Conservation (phyloP, 37 sponge, comb jelly and placozoan species). For the Aphrocallistes beatrix region DNA sequence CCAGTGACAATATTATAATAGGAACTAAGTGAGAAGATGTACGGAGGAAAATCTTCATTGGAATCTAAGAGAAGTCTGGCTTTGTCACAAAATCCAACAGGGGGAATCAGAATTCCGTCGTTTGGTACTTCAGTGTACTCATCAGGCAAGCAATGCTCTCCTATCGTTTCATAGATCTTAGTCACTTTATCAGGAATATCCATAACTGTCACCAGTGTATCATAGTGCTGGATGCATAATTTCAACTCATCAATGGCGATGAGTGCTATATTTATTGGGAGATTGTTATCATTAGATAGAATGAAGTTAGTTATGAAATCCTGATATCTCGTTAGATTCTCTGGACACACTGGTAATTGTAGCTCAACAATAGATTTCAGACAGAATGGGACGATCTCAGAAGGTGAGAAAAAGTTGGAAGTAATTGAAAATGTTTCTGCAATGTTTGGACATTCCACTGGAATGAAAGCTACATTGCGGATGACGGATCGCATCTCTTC, state of each 20-base stretch:
- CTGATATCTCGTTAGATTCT: neutral
- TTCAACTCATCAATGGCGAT: neutral
- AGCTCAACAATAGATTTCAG: neutral
- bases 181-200: neutral
- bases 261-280: neutral
- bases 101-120: neutral
- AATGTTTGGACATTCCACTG: neutral
- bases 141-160: neutral
- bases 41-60: constrained; percentile 8
- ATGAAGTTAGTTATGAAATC: neutral
- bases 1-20: neutral
- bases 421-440: neutral
- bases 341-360: neutral
- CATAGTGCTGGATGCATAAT: neutral
- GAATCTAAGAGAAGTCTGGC: neutral
- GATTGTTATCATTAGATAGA: neutral
- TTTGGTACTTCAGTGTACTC: neutral
- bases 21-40: neutral
- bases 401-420: neutral
- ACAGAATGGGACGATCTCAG: neutral
- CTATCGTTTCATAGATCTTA: neutral
- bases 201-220: neutral
- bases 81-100: neutral
- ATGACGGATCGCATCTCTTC: neutral
- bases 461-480: neutral